phyloP scores from a whole-genome alignment of 1,140 invertebrate genomes.

The Archivesica marissinica region DNA sequence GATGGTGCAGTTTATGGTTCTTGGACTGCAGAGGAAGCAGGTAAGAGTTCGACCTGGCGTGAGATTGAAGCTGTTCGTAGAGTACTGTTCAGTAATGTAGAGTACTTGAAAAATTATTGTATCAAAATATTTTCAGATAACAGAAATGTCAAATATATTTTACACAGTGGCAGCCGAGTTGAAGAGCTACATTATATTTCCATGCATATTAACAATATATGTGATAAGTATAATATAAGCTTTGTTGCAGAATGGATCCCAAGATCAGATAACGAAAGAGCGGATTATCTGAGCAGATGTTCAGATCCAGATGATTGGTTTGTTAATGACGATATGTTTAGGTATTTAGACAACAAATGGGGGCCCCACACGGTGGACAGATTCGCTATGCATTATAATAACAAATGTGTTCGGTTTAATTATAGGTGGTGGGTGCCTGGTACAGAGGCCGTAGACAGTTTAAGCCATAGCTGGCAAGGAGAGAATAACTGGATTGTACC shows the following conservation, averaged over 20 bases:
- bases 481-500: slow-evolving; percentile 14
- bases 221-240: not conserved
- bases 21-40: too few relatives aligned
- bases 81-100: too few relatives aligned
- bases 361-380: slow-evolving; percentile 15
- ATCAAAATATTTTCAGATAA: too few relatives aligned
- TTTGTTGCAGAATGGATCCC: slow-evolving; percentile 2
- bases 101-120: too few relatives aligned
- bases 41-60: too few relatives aligned
- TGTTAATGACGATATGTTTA: slow-evolving; percentile 13
- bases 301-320: not conserved
- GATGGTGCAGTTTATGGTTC: too few relatives aligned
- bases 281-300: slow-evolving; percentile 18
- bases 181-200: too few relatives aligned
- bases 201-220: too few relatives aligned
- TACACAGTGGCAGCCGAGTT: too few relatives aligned
- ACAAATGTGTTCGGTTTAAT: not conserved
- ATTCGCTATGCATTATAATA: slow-evolving; percentile 40
- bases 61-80: too few relatives aligned
- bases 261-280: too few relatives aligned
- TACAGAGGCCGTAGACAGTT: slow-evolving; percentile 37
- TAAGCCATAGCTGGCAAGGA: not conserved
- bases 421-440: not conserved
- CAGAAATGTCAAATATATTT: too few relatives aligned
- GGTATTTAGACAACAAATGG: not conserved